Conservation (phyloP, 2,797 vertebrate species). For the Pantherophis vulpinus region DNA sequence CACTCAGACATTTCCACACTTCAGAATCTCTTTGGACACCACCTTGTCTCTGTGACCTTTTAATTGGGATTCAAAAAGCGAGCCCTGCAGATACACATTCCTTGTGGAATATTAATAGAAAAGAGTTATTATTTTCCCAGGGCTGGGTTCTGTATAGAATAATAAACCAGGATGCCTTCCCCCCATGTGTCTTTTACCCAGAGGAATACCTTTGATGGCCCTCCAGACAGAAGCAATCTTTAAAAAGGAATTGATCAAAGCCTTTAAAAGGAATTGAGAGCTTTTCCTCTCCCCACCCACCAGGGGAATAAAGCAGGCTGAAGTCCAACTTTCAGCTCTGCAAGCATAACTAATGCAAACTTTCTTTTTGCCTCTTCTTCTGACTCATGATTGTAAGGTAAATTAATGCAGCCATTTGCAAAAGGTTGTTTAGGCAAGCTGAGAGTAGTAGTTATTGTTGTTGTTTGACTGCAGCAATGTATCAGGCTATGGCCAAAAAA, state of each 20-base stretch:
- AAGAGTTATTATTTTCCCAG: neutral
- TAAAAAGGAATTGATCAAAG: neutral
- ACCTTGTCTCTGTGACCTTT: slow-evolving; percentile 59
- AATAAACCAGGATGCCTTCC: neutral
- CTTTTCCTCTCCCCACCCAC: rapidly evolving
- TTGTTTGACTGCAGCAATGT: slow-evolving; percentile 24
- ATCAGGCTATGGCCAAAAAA: neutral
- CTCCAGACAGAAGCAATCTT: neutral
- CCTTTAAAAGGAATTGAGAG: neutral
- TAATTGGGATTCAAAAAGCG: slow-evolving; percentile 43
- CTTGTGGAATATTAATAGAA: neutral
- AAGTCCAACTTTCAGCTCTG: slow-evolving; percentile 25
- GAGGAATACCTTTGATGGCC: neutral
- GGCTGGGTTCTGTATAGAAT: neutral
- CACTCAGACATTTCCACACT: neutral
- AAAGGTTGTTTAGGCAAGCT: neutral
- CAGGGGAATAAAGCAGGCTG: slow-evolving; percentile 29
- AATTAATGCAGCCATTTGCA: neutral
- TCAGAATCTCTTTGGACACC: neutral
- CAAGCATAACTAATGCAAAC: slow-evolving; percentile 9
- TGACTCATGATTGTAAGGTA: neutral
- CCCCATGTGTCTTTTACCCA: neutral
- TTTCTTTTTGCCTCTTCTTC: neutral
- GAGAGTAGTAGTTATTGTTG: neutral
- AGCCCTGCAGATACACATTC: neutral